Percentiles rank a stretch among this genome's conserved stretches.
phyloP scores from a whole-genome alignment of 2,797 vertebrate genomes.

The Gobionotothen gibberifrons region DNA sequence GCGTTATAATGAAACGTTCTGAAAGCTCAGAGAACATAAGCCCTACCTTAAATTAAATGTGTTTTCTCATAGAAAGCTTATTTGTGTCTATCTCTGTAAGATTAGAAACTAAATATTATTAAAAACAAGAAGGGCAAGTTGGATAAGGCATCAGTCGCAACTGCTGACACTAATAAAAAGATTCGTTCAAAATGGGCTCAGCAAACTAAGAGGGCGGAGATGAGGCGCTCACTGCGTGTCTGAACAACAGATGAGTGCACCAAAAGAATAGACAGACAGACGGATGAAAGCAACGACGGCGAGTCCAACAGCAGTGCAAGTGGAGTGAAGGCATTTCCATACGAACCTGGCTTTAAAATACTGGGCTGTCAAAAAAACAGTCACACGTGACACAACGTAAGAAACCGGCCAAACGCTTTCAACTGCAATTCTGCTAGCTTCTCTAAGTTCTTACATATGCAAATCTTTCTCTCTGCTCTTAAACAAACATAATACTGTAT shows the following conservation, averaged over 20 bases:
- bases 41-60: constrained; percentile 9
- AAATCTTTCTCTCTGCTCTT: constrained; percentile 84
- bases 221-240: constrained; percentile 74
- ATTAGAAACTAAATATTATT: background rate
- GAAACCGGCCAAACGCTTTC: constrained; percentile 97
- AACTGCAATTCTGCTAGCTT: constrained; percentile 87
- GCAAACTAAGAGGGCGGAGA: constrained; percentile 71
- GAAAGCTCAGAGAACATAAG: constrained; percentile 17
- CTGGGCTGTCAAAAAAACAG: constrained; percentile 99
- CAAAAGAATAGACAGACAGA: constrained; percentile 89
- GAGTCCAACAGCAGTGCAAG: constrained; percentile 99
- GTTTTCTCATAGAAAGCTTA: background rate
- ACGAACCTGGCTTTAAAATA: constrained; percentile 99
- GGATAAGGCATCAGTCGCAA: constrained; percentile 61
- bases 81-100: background rate
- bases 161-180: constrained; percentile 42
- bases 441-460: constrained; percentile 88
- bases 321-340: constrained; percentile 99
- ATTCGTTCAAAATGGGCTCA: constrained; percentile 52
- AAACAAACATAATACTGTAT: constrained; percentile 83
- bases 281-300: constrained; percentile 97
- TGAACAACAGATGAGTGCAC: constrained; percentile 79
- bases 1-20: constrained; percentile 1
- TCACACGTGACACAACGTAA: constrained; percentile 99
- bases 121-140: constrained; percentile 35